Percentiles rank a stretch among this genome's conserved stretches.
These are phyloP conservation scores for Clepsis dumicolana DNA, from an alignment of 2,888 invertebrate species.

Conservation along the genomic window DNA sequence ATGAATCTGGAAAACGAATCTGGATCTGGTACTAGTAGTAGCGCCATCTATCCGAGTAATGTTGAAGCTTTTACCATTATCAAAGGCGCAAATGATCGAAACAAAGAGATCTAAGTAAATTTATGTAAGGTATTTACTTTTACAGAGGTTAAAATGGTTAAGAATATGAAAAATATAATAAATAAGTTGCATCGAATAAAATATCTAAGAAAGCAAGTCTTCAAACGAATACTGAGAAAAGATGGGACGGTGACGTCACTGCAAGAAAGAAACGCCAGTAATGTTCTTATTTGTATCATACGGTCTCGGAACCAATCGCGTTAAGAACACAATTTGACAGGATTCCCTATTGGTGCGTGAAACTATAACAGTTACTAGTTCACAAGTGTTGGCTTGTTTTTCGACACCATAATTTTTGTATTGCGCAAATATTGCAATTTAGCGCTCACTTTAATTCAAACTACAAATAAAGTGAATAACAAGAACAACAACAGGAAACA, in stretches of 20 bases:
- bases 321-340: conserved; percentile 20
- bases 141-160: neutral
- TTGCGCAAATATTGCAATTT: conserved; percentile 35
- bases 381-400: conserved; percentile 41
- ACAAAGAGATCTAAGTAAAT: conserved; percentile 12
- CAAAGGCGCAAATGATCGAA: conserved; percentile 12
- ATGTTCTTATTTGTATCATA: conserved; percentile 40
- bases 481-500: conserved; percentile 5
- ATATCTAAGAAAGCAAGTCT: conserved; percentile 34
- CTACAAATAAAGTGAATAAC: neutral
- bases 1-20: neutral
- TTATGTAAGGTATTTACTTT: neutral
- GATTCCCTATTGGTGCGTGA: conserved; percentile 32
- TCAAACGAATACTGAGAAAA: conserved; percentile 36
- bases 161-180: neutral
- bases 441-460: neutral
- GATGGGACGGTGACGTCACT: conserved; percentile 38
- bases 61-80: conserved; percentile 23
- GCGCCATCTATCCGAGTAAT: conserved; percentile 35
- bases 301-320: conserved; percentile 33
- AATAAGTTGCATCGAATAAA: neutral
- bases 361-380: conserved; percentile 28
- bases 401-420: conserved; percentile 36
- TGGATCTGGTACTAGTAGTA: conserved; percentile 11
- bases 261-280: conserved; percentile 36